A percentile compares a stretch with the other conserved stretches of the same genome.
Evolutionary conservation across 2,113 vertebrate genomes (phyloP).

Genomic region (Lamprotornis superbus): DNA sequence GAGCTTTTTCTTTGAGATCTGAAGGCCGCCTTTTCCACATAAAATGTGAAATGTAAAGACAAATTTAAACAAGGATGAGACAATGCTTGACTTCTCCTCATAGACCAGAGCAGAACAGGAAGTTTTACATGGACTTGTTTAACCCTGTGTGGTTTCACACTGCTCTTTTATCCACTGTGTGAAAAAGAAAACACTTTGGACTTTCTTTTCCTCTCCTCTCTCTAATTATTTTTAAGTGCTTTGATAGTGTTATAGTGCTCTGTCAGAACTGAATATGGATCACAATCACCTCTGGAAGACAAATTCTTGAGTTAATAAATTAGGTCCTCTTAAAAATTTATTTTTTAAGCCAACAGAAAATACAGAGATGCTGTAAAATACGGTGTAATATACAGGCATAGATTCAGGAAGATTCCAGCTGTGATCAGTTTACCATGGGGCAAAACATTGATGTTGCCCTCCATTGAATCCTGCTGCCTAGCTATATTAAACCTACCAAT

Average conservation of each 20-base stretch:
- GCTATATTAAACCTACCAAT: not conserved
- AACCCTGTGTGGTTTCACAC: not conserved
- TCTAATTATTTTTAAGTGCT: not conserved
- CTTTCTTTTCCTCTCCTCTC: not conserved
- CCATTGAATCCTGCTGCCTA: not conserved
- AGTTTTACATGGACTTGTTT: not conserved
- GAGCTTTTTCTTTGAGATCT: not conserved
- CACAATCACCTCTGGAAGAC: not conserved
- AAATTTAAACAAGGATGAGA: not conserved
- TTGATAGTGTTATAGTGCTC: not conserved
- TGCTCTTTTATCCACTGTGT: not conserved
- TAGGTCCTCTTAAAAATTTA: rapidly evolving
- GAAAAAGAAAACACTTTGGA: not conserved
- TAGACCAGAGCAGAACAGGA: not conserved
- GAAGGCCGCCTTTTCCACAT: not conserved
- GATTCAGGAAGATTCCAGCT: not conserved
- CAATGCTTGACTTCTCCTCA: not conserved
- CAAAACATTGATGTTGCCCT: not conserved
- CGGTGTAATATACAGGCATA: not conserved
- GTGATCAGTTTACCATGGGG: not conserved
- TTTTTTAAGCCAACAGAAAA: not conserved
- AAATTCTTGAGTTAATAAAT: not conserved
- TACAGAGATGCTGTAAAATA: not conserved
- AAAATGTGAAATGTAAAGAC: not conserved
- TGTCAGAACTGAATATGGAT: not conserved